Evolutionary conservation across 2,113 vertebrate genomes (phyloP).

Genomic region (Oncorhynchus masou): DNA sequence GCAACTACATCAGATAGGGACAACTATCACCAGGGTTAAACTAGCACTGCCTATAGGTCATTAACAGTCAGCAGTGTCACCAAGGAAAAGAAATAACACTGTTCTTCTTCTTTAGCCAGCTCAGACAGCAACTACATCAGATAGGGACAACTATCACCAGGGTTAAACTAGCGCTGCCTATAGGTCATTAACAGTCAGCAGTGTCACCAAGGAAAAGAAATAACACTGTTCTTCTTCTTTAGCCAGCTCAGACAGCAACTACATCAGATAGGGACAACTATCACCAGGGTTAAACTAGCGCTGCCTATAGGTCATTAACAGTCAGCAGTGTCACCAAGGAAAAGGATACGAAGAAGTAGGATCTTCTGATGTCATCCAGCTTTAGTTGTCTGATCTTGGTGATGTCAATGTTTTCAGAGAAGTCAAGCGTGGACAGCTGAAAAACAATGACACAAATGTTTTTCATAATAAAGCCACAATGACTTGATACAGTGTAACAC

Average conservation of each 20-base stretch:
- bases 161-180: neutral
- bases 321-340: neutral
- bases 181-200: neutral
- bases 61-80: neutral
- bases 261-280: too few species aligned
- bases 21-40: too few species aligned
- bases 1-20: neutral
- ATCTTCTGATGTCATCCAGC: slow-evolving; percentile 86
- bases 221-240: too few species aligned
- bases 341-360: slow-evolving; percentile 96
- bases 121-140: neutral
- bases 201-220: slow-evolving; percentile 55
- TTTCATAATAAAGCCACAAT: neutral
- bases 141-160: too few species aligned
- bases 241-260: neutral
- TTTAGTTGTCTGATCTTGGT: slow-evolving; percentile 82
- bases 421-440: slow-evolving; percentile 82
- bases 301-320: neutral
- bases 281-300: neutral
- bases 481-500: neutral
- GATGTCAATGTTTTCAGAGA: slow-evolving; percentile 80
- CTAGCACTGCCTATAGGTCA: neutral
- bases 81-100: slow-evolving; percentile 65
- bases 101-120: neutral
- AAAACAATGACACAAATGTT: neutral